Base-by-base conservation (phyloP, 1,140 invertebrate genomes). In the Luehdorfia chinensis region DNA sequence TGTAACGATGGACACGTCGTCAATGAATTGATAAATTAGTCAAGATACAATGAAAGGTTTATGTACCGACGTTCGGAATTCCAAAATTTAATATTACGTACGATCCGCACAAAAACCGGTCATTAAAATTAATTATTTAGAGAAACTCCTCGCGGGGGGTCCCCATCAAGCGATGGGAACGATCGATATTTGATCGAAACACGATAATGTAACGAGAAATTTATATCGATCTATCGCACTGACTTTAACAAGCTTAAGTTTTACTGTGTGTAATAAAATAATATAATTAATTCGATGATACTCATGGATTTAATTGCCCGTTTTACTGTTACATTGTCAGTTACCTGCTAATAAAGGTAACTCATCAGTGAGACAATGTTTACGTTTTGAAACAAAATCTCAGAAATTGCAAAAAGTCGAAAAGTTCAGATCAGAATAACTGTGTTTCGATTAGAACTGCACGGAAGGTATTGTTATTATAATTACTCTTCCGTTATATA, bases 81-180 rank as follows among this genome's bases (percentile, higher is more conserved):
- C 21, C 23, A 28, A 41, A 41, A 28, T 14, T 13, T 14, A 41
- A 18, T 7, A 27, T 15, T 27, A 15, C 21, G 23, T 41, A 15
- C 19, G 27, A 31, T 18, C 11, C 6, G 19, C 16, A 41, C 28
- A 41, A 48, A 51, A 51, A 37, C 30, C n/a, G 25, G 14, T 25
- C 33, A 52, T 60, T 55, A 52, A 53, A 60, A 53, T 47, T 50
- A 53, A 53, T 60, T 44, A 49, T 47, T 46, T 41, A 30, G 36
- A 28, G 33, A 32, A 19, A 15, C 28, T 16, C 18, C 15, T 25
- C 30, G 53, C 34, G 46, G 52, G 46, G 39, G 30, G 47, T 14
- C 39, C 18, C 16, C 33, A n/a, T 16, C 7, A 8, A 30, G 21
- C 37, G 39, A 30, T 43, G 15, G 25, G 15, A 43, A 18, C 18